Evolutionary conservation across 2,113 vertebrate genomes (phyloP).

Genomic region (Dermatemys mawii): DNA sequence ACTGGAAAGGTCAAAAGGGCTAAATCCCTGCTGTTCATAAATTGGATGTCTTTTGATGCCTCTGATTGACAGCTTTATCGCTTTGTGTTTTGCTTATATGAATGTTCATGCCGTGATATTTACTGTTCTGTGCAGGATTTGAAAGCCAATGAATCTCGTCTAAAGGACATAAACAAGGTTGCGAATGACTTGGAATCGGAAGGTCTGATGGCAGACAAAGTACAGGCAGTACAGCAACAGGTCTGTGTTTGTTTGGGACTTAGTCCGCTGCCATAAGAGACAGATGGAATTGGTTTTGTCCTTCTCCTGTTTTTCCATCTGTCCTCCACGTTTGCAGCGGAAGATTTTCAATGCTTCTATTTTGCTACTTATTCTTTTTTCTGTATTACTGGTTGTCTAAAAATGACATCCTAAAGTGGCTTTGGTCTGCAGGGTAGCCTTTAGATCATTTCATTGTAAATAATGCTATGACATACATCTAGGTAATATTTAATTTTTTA

Average conservation of each 20-base stretch:
- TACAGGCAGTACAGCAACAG: slow-evolving; percentile 91
- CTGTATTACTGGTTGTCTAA: background rate
- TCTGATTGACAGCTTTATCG: background rate
- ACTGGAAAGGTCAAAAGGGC: background rate
- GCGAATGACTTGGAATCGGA: slow-evolving; percentile 96
- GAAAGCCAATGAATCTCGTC: slow-evolving; percentile 96
- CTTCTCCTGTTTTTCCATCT: background rate
- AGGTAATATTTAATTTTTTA: background rate
- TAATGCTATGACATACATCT: background rate
- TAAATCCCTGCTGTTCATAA: background rate
- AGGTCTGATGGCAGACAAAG: slow-evolving; percentile 95
- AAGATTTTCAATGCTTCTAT: background rate
- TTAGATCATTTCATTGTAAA: background rate
- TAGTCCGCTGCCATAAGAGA: background rate
- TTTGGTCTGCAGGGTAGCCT: background rate
- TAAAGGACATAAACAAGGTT: slow-evolving; percentile 98
- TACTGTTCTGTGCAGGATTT: slow-evolving; percentile 83
- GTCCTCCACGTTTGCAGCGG: background rate
- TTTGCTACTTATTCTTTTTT: background rate
- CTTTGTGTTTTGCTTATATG: accelerated
- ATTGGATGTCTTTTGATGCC: accelerated
- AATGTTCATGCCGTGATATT: background rate
- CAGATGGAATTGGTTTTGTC: background rate
- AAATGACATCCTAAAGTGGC: background rate
- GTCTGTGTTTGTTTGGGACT: slow-evolving; percentile 53